Evolutionary conservation across 2,888 invertebrate genomes (phyloP), one percentile per base, ranked within the genome.

Genomic region (Napeogenes inachia): DNA sequence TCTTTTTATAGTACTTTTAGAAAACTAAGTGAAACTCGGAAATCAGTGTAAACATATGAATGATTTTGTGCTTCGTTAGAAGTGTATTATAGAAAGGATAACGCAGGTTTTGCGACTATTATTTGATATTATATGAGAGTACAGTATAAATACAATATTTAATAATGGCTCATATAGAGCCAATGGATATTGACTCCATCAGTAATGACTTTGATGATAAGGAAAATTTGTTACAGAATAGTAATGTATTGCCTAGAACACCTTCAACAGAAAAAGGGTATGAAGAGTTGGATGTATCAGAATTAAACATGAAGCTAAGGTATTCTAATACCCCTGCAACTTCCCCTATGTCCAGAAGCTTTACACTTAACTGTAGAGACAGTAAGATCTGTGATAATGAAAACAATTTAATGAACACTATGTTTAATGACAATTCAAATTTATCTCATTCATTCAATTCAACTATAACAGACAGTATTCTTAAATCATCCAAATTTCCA

Each of bases 331-430:
- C 88, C n/a, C 89, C 89, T 8, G 78, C 76, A 0, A 73, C 83
- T 1, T 89, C 89, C 8, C 87, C 89, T 3, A 87, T 89, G 89
- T 86, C 89, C 3, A 87, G 82, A 70, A 89, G 89, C 68, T 85
- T 73, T 67, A 83, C 84, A 6, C 79, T 75, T 8, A 73, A 80
- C 62, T 79, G 72, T 63, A 67, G 74, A 38, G 85, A 86, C 56
- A 81, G 78, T 64, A 80, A 71, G 61, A 75, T 61, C 59, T 64
- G 70, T 47, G 83, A 81, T 13, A 61, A 64, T 62, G 81, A 81
- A 56, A 78, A 82, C 60, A 68, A 70, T 30, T 55, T 75, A 30
- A 81, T 78, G 67, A 73, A 72, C 46, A 69, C 70, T 13, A 50
- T 68, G 32, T 59, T 62, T 10, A 68, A 70, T 69, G 81, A 75